Evolutionary conservation across 2,888 invertebrate species (phyloP).

Genomic region (Tiliacea aurago): DNA sequence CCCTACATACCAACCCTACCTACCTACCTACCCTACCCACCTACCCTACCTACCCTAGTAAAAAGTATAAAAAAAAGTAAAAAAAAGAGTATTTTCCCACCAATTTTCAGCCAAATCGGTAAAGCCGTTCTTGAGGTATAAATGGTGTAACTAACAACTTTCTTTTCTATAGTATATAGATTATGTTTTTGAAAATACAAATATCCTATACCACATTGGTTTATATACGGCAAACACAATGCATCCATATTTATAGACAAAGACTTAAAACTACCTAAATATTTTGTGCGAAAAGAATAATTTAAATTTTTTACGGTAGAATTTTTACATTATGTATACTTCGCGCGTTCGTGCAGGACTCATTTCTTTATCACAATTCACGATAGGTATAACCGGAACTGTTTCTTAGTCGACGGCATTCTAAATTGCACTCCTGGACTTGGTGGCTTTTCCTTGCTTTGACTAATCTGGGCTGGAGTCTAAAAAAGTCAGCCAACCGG

Average conservation of each 20-base stretch:
- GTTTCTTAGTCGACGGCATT: background rate
- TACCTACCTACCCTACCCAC: too few relatives aligned
- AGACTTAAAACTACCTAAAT: background rate
- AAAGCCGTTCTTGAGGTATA: too few relatives aligned
- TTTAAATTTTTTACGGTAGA: background rate
- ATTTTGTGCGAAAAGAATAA: background rate
- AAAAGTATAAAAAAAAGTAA: too few relatives aligned
- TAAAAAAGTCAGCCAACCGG: background rate
- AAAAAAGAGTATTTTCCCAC: too few relatives aligned
- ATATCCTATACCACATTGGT: background rate
- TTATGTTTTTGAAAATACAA: background rate
- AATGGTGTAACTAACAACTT: too few relatives aligned
- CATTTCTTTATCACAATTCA: background rate
- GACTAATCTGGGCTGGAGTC: background rate
- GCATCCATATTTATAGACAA: too few relatives aligned
- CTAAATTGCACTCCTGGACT: background rate
- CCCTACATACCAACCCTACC: too few relatives aligned
- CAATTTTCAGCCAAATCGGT: too few relatives aligned
- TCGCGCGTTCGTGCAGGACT: background rate
- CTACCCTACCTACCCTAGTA: too few relatives aligned
- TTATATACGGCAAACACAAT: background rate
- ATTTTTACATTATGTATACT: background rate
- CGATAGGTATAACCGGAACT: background rate
- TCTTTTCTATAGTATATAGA: too few relatives aligned
- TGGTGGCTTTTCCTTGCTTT: background rate